Evolutionary conservation across 2,797 vertebrate species (phyloP).

Genomic region (Smutsia gigantea): DNA sequence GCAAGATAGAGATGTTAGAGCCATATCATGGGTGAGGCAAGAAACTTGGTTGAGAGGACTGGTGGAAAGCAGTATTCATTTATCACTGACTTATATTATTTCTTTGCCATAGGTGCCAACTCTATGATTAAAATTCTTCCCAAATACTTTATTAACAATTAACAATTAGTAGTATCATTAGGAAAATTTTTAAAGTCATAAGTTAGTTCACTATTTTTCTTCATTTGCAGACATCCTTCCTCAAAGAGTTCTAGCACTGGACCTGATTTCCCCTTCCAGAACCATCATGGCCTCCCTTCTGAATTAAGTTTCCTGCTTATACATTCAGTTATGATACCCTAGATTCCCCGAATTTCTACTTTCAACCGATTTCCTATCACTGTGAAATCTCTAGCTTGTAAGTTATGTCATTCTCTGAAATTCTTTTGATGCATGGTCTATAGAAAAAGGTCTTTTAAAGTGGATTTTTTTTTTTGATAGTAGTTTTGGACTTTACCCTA

Average conservation of each 20-base stretch:
- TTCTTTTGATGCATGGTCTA: neutral
- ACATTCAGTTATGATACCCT: neutral
- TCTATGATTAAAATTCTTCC: conserved; percentile 1
- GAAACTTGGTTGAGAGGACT: neutral
- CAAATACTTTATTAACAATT: neutral
- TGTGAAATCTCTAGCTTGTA: neutral
- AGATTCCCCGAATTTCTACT: neutral
- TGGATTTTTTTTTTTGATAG: neutral
- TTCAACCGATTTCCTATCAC: neutral
- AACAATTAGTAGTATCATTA: neutral
- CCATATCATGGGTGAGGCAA: neutral
- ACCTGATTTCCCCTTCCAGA: neutral
- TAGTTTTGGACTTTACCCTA: neutral
- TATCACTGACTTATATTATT: neutral
- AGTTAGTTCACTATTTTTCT: neutral
- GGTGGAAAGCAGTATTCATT: neutral
- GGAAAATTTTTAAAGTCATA: neutral
- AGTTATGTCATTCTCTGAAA: neutral
- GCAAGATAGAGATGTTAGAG: neutral
- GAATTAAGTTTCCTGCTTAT: neutral
- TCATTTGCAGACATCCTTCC: neutral
- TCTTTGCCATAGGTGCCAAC: neutral
- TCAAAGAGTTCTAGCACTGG: neutral
- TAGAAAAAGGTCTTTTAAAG: neutral
- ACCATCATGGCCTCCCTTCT: neutral